A percentile compares a stretch with the other conserved stretches of the same genome.
Conservation (phyloP, 2,888 invertebrate genomes). For the Therioaphis trifolii region DNA sequence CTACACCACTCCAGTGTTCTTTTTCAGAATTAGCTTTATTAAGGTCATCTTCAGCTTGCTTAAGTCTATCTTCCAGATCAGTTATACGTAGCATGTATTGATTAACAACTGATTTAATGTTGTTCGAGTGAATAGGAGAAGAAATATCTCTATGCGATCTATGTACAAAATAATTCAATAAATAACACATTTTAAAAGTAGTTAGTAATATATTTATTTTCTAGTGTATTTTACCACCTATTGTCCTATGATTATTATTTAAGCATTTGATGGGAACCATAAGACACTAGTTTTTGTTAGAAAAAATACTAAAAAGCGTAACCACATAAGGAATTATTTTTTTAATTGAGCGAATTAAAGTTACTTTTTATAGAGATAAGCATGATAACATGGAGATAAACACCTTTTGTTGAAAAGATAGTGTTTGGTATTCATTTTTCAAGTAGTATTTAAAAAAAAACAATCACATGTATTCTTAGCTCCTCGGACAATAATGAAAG, state of each 20-base stretch:
- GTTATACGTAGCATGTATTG: conserved; percentile 70
- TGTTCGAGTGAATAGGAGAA: conserved; percentile 48
- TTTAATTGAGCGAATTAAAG: too few relatives aligned
- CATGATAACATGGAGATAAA: too few relatives aligned
- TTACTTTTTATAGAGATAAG: too few relatives aligned
- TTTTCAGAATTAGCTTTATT: conserved; percentile 70
- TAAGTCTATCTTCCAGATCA: conserved; percentile 74
- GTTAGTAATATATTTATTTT: background rate
- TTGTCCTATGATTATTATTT: background rate
- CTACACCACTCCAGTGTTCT: conserved; percentile 77
- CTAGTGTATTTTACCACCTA: background rate
- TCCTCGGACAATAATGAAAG: too few relatives aligned
- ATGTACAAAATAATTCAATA: conserved; percentile 67
- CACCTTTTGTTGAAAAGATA: too few relatives aligned
- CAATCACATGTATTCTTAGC: too few relatives aligned
- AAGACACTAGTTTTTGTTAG: too few relatives aligned
- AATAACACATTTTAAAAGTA: background rate
- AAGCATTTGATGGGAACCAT: background rate
- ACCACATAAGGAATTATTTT: too few relatives aligned
- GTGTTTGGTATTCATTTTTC: too few relatives aligned
- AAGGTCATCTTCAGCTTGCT: conserved; percentile 71
- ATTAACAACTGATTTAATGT: conserved; percentile 68
- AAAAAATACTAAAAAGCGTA: too few relatives aligned
- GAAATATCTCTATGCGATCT: conserved; percentile 49
- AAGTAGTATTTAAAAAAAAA: too few relatives aligned